Evolutionary conservation across 2,797 vertebrate genomes (phyloP), one percentile per base, ranked within the genome.

Genomic region (Pachyuromys duprasi): DNA sequence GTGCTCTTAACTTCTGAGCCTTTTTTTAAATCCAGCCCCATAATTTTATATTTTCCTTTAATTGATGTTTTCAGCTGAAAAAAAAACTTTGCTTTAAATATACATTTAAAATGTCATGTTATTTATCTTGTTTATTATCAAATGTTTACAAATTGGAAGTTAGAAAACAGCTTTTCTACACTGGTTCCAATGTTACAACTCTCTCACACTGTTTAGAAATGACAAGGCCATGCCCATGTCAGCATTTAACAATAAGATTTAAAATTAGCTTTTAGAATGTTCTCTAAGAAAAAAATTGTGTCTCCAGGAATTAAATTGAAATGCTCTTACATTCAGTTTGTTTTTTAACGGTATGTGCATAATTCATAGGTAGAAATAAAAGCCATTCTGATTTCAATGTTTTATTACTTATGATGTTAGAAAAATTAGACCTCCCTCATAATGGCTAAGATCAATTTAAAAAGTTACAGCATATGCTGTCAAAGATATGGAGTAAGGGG

Each of bases 261-360:
- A 94, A 55, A 79, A 92, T 70, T 91, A 94, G 72, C 20, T 80
- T 96, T 79, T 96, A 18, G 89, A 95, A 75, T 39, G 57, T 90
- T 20, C 67, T 95, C 78, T 93, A 88, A 93, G 95, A 91, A 65
- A 97, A 96, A 97, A 36, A 11, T 65, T 95, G n/a, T 94, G 82
- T 87, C 86, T 96, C 31, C 17, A 86, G 81, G 20, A 95, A 94
- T 67, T 0, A 95, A 55, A 90, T n/a, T 15, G n/a, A 92, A 94
- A 97, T 89, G 74, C 75, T 95, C 4, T 92, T 91, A 89, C 14
- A 94, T 79, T 6, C 62, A 18, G n/a, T 33, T 60, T 72, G 42
- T 89, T 97, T 49, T 97, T 89, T 97, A 91, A 33, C 82, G 36
- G 18, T 45, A 86, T 45, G 78, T 0, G 5, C 8, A 96, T 36